Base-by-base conservation (phyloP, 2,888 invertebrate species). In the Callimorpha dominula region DNA sequence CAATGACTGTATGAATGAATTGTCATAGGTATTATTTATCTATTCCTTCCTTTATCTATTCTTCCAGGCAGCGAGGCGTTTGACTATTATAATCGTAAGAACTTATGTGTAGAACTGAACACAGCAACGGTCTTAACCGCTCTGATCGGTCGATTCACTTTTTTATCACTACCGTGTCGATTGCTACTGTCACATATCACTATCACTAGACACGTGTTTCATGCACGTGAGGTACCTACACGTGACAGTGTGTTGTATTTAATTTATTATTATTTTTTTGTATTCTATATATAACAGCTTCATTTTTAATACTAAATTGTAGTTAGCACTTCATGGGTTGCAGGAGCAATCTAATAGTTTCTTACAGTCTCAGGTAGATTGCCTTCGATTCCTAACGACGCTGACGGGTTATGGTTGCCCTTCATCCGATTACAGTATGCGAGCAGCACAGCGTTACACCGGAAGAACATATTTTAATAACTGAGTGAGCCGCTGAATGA, bases 141-240 rank as follows among this genome's bases (percentile, higher is more conserved):
- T 15, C 14, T 31, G 49, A 49, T 65, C 31, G n/a, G 65, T 65
- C 49, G 49, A 65, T 65, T 65, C 49, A 65, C 40, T 40, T 50
- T 14, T 20, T 65, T 15, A 15, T 11, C 50, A 50, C 65, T 50
- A 6, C 11, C 6, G 50, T 40, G 40, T 50, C 50, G 50, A 40
- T 40, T 11, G 6, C 17, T 50, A 40, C 17, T 50, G 50, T 20
- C 40, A 50, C 31, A 50, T 65, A 60, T 11, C 31, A 31, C 20
- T 65, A 60, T 11, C 31, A 31, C 6, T 3, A 8, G 31, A 60
- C 14, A 60, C 60, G 50, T 65, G 49, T 50, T 31, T 31, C 15
- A 50, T 31, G 15, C 50, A 65, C 65, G 49, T 65, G 49, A 65
- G 65, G 31, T 31, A 4, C 15, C 31, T 17, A 50, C 50, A 65